Base-by-base conservation (phyloP, 2,888 invertebrate species). In the Silvanus unidentatus region DNA sequence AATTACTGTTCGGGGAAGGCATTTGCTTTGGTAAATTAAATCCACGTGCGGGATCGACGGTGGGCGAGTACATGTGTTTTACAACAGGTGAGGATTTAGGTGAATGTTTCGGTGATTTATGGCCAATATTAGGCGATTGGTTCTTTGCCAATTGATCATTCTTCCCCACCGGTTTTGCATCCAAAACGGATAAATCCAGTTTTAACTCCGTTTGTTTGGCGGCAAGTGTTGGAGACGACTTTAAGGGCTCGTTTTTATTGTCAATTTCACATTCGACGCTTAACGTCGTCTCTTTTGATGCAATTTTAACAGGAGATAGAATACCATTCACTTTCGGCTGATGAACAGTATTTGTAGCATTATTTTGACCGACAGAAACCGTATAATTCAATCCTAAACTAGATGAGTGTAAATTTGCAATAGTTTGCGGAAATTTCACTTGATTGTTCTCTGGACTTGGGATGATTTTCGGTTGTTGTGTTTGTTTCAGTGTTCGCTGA, bases 381-480 rank as follows among this genome's bases (percentile, higher is more conserved):
- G 69, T 67, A 43, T 71, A 71, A 48, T 70, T 71, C 50, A 71
- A 48, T 1, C 70, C 70, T 5, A 71, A 47, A 49, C 64, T 65
- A 28, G 64, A 57, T 11, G 71, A 71, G 48, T 68, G 70, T 34
- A 53, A 40, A 50, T 43, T 47, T 40, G 51, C 47, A 32, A 53
- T 34, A 37, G 55, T 56, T 45, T 56, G 52, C 35, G 55, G 48
- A 29, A 45, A 35, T 43, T 46, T 44, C 41, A 30, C 32, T 44
- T 15, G 15, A 12, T 10, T 34, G 39, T 11, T 32, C 3, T 37
- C 37, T 16, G 15, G 5, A 13, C 4, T 13, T 15, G 10, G 15
- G 8, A 37, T 12, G 11, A 6, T 12, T 9, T 8, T 8, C 8
- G 28, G 28, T 32, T 32, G 4, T n/a, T 49, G 39, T 9, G 42